Evolutionary conservation across 2,113 vertebrate species (phyloP), one percentile per base, ranked within the genome.

Genomic region (Ciconia maguari): DNA sequence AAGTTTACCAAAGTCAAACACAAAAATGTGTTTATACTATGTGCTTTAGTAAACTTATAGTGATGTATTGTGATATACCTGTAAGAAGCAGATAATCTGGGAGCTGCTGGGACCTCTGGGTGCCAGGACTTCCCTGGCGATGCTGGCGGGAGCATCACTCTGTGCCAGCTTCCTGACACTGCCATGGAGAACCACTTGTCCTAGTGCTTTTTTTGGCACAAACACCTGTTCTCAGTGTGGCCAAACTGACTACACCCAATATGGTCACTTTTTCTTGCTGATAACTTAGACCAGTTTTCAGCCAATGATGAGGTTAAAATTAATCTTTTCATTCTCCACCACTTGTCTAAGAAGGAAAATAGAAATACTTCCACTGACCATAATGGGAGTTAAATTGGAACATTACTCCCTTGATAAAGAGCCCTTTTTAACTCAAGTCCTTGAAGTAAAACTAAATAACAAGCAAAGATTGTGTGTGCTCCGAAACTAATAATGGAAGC

Each of bases 181-280:
- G 70, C 81, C 48, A 5, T 8, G 8, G 44, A 38, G 83, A 94
- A 87, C 70, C 70, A 19, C 62, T 94, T 93, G 95, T 96, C 49
- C 93, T 29, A 20, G 42, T 29, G 87, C 80, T 95, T 95, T 93
- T 95, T 95, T 97, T 51, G 93, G 81, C 83, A 95, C 3, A 3
- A 87, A 38, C 97, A 95, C 81, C 89, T 95, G 91, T 89, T 95
- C 87, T 80, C 75, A 54, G 9, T 16, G 46, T 87, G 89, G 75
- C 66, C 84, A 89, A 61, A 85, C 22, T 34, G 46, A 70, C 79
- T 93, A 42, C 90, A 77, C 74, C 62, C 81, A 91, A 36, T 75
- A 89, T 26, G 69, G 90, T 84, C 69, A 36, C 86, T 79, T 87
- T 65, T 69, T 52, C 68, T 70, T 65, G 52, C 83, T 51, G 62